Evolutionary conservation across 2,113 vertebrate genomes (phyloP).

Genomic region (Peromyscus leucopus): DNA sequence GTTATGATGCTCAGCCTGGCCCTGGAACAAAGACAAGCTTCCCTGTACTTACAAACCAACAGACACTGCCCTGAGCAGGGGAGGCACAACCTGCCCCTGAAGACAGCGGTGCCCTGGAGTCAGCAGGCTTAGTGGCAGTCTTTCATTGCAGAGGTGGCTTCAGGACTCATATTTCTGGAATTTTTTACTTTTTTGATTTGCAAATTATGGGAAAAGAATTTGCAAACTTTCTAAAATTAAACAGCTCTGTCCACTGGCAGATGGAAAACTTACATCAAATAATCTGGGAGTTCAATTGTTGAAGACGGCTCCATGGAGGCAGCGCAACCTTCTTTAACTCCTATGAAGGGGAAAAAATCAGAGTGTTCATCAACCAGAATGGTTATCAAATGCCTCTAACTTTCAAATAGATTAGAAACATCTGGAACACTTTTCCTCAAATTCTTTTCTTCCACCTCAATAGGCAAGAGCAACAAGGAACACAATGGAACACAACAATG

Average conservation of each 20-base stretch:
- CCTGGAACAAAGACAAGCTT: slow-evolving; percentile 74
- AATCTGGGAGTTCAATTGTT: slow-evolving; percentile 90
- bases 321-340: slow-evolving; percentile 86
- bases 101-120: slow-evolving; percentile 29
- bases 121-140: slow-evolving; percentile 45
- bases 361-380: slow-evolving; percentile 43
- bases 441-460: slow-evolving; percentile 70
- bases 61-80: background rate
- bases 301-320: slow-evolving; percentile 88
- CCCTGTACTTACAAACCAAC: slow-evolving; percentile 61
- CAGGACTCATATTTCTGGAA: slow-evolving; percentile 61
- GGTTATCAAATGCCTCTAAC: slow-evolving; percentile 71
- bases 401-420: slow-evolving; percentile 65
- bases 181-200: slow-evolving; percentile 68
- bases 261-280: slow-evolving; percentile 90
- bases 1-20: slow-evolving; percentile 52
- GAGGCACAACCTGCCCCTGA: background rate
- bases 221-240: slow-evolving; percentile 74
- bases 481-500: slow-evolving; percentile 71
- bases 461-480: slow-evolving; percentile 68
- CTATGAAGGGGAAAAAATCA: slow-evolving; percentile 82
- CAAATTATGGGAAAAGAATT: slow-evolving; percentile 71
- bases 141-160: slow-evolving; percentile 71
- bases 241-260: slow-evolving; percentile 34
- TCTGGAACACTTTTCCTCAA: slow-evolving; percentile 72